phyloP scores from a whole-genome alignment of 64 coral and sea anemone genomes.

The Dendronephthya gigantea region DNA sequence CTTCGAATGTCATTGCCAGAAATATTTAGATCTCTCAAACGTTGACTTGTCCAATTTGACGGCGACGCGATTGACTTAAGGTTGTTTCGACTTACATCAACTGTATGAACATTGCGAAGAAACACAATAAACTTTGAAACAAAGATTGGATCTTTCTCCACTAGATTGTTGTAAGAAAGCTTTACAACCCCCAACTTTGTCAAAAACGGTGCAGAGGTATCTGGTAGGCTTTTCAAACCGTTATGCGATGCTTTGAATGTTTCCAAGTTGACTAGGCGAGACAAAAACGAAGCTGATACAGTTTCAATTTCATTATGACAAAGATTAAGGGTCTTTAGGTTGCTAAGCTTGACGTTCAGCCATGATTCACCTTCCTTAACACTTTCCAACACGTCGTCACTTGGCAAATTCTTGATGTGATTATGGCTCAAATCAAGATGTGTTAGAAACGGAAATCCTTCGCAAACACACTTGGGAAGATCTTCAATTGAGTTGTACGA shows the following conservation, averaged over 20 bases:
- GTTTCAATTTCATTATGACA: conserved; percentile 45
- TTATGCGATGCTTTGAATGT: conserved; percentile 27
- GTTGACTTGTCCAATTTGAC: conserved; percentile 52
- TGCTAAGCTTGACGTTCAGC: neutral
- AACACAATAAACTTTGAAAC: conserved; percentile 61
- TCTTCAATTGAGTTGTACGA: neutral
- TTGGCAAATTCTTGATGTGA: conserved; percentile 48
- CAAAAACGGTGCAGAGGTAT: neutral
- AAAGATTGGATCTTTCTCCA: conserved; percentile 42
- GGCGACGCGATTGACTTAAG: conserved; percentile 53
- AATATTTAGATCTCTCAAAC: conserved; percentile 70
- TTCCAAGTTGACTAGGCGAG: conserved; percentile 43
- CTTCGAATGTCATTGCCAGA: conserved; percentile 70
- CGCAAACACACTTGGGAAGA: conserved; percentile 48
- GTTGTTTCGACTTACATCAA: conserved; percentile 68
- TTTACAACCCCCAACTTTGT: neutral
- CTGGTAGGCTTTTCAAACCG: neutral
- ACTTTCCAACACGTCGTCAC: neutral
- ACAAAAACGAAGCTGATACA: conserved; percentile 38
- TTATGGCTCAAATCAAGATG: conserved; percentile 69
- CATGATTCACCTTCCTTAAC: neutral
- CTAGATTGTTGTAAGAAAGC: conserved; percentile 58
- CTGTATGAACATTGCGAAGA: conserved; percentile 51
- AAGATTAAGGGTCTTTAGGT: conserved; percentile 48
- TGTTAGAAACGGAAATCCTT: conserved; percentile 54